A percentile compares a stretch with the other conserved stretches of the same genome.
These are phyloP conservation scores for Heliconius charithonia DNA, from an alignment of 2,888 invertebrate species.

Conservation along the genomic window DNA sequence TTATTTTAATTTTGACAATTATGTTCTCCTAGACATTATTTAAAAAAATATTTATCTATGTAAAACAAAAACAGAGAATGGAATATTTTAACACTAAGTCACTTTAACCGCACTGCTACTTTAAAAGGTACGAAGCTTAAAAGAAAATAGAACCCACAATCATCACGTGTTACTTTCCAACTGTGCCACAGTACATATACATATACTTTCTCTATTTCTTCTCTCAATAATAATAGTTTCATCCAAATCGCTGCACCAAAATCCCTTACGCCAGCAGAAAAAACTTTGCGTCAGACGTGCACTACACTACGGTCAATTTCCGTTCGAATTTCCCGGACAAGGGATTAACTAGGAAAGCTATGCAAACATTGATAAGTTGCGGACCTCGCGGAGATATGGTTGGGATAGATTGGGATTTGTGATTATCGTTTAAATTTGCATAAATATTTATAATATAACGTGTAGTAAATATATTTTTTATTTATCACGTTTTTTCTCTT, in stretches of 20 bases:
- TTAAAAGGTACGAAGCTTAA: background rate
- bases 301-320: slow-evolving; percentile 53
- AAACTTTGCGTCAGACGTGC: slow-evolving; percentile 44
- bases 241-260: slow-evolving; percentile 15
- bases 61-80: too few species aligned
- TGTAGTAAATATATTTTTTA: background rate
- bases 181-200: background rate
- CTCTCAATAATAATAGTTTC: background rate
- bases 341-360: slow-evolving; percentile 44
- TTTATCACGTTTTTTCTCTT: background rate
- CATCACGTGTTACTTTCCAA: too few species aligned
- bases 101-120: background rate
- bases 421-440: background rate
- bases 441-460: background rate
- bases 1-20: too few species aligned
- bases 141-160: background rate
- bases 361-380: slow-evolving; percentile 38
- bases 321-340: slow-evolving; percentile 52
- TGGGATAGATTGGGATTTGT: background rate
- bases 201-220: background rate
- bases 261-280: slow-evolving; percentile 44
- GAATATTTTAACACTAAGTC: too few species aligned
- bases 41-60: too few species aligned
- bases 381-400: slow-evolving; percentile 24
- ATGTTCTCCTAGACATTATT: too few species aligned